Conservation (phyloP, 2,797 vertebrate species). For the Heterohyrax brucei region DNA sequence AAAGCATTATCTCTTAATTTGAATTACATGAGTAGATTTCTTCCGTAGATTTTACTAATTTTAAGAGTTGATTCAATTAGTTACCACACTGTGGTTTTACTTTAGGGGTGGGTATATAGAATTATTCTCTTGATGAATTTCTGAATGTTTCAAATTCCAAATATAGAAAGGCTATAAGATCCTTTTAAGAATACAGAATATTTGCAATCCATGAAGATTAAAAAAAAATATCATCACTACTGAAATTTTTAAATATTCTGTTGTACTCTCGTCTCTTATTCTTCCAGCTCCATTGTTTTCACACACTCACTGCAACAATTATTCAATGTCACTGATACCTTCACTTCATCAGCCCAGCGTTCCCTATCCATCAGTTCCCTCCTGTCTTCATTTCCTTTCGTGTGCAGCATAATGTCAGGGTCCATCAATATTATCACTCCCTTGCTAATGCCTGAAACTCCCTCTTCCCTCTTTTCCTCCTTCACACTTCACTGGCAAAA, state of each 20-base stretch:
- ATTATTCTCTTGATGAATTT: conserved; percentile 12
- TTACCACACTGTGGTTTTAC: conserved; percentile 21
- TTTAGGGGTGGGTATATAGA: not conserved
- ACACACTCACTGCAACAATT: not conserved
- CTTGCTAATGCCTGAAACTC: conserved; percentile 11
- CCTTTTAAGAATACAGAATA: not conserved
- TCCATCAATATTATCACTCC: conserved; percentile 62
- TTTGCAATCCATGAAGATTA: not conserved
- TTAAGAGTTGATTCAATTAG: conserved; percentile 17
- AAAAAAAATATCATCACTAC: not conserved
- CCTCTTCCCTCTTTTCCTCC: not conserved
- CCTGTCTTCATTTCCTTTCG: conserved; percentile 60
- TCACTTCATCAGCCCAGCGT: not conserved
- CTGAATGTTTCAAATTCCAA: not conserved
- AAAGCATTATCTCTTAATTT: not conserved
- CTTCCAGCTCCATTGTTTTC: not conserved
- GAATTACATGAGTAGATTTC: not conserved
- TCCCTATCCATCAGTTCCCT: conserved; percentile 45
- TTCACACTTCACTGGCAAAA: conserved; percentile 28
- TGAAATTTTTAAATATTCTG: not conserved
- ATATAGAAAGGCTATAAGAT: not conserved
- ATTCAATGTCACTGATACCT: conserved; percentile 16
- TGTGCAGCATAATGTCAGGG: conserved; percentile 43
- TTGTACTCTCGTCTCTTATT: not conserved
- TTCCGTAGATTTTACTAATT: conserved; percentile 40